Percentiles rank a stretch among this genome's conserved stretches.
Conservation (phyloP, 2,888 invertebrate species). For the Auanema sp. region DNA sequence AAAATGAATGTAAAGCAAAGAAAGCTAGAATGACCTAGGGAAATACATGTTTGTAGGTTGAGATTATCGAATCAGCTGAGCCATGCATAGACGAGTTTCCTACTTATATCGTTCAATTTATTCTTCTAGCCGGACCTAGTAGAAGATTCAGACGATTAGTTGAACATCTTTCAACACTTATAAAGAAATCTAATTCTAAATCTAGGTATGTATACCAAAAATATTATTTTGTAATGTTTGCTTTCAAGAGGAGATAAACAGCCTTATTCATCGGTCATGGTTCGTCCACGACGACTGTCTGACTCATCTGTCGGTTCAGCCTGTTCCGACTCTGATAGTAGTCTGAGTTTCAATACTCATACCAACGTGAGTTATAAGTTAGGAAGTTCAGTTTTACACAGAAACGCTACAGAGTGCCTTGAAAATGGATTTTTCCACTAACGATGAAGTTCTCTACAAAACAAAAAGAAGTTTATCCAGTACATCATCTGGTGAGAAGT, state of each 20-base stretch:
- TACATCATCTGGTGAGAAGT: no score
- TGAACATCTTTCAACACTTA: conserved; percentile 58
- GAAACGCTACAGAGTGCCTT: not conserved
- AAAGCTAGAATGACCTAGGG: not conserved
- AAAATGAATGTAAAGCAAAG: conserved; percentile 57
- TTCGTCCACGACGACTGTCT: conserved; percentile 59
- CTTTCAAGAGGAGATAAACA: conserved; percentile 38
- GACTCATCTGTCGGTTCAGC: conserved; percentile 58
- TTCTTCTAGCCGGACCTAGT: conserved; percentile 57
- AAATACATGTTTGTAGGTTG: conserved; percentile 36
- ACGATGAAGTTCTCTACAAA: no score
- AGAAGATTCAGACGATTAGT: conserved; percentile 62
- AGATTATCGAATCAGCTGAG: conserved; percentile 48
- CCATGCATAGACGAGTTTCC: conserved; percentile 47
- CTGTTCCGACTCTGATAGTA: conserved; percentile 51
- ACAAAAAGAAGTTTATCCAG: no score
- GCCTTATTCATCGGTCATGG: conserved; percentile 51
- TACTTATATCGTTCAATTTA: conserved; percentile 63
- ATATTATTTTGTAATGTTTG: not conserved
- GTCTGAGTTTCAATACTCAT: conserved; percentile 30
- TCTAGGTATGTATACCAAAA: not conserved
- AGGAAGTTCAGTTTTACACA: no score
- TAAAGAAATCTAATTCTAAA: not conserved
- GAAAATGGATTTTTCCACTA: not conserved
- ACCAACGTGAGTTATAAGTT: conserved; percentile 12